These are phyloP conservation scores for Willisornis vidua DNA, from an alignment of 2,113 vertebrate species.

Conservation along the genomic window DNA sequence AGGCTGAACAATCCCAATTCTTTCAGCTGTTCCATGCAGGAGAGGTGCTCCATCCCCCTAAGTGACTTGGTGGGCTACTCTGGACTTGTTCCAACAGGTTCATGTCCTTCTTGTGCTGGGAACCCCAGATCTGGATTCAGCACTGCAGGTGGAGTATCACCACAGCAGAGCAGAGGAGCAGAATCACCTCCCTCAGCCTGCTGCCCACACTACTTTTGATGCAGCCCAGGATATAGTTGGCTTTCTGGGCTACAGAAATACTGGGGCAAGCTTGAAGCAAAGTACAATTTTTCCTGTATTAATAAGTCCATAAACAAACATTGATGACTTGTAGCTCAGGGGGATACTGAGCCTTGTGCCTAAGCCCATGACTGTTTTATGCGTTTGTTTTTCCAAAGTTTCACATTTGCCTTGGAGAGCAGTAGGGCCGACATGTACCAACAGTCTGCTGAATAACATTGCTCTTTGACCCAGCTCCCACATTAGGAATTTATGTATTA, in stretches of 20 bases:
- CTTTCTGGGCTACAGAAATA: not conserved
- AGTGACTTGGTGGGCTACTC: not conserved
- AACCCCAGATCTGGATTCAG: not conserved
- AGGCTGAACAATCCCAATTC: not conserved
- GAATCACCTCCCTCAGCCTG: not conserved
- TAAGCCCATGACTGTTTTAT: fast-evolving
- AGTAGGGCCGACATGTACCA: fast-evolving
- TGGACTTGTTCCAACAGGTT: not conserved
- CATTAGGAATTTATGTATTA: not conserved
- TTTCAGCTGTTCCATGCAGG: not conserved
- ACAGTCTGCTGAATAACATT: not conserved
- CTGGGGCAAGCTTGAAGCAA: not conserved
- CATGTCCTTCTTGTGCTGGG: not conserved
- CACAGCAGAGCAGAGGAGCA: not conserved
- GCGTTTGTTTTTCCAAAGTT: not conserved
- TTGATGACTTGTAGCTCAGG: not conserved
- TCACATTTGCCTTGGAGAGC: not conserved
- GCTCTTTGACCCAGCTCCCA: not conserved
- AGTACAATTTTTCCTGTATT: fast-evolving
- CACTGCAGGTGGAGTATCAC: not conserved
- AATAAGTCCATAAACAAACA: not conserved
- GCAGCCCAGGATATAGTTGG: not conserved
- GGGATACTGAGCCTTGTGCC: fast-evolving
- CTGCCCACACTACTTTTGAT: not conserved
- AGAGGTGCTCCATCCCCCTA: not conserved